phyloP scores from a whole-genome alignment of 2,888 invertebrate genomes.

The Tanypteryx hageni region DNA sequence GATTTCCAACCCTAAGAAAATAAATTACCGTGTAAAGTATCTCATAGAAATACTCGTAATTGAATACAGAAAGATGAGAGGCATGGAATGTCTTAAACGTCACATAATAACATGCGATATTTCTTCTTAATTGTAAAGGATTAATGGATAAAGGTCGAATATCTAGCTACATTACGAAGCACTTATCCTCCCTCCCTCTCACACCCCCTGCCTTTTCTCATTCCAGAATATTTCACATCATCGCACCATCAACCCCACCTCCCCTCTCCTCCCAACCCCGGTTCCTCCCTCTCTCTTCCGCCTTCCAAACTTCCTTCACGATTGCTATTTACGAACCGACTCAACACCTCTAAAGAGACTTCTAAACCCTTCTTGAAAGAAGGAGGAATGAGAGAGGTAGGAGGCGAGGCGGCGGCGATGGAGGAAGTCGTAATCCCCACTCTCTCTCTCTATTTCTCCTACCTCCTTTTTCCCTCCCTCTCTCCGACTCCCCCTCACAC shows the following conservation, averaged over 20 bases:
- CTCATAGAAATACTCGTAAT: too few relatives aligned
- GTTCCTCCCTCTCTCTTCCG: background rate
- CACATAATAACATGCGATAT: too few relatives aligned
- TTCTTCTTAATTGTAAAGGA: too few relatives aligned
- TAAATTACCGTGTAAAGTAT: too few relatives aligned
- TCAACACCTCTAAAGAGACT: slow-evolving; percentile 28
- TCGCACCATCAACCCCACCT: background rate
- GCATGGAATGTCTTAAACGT: too few relatives aligned
- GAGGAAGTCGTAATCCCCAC: slow-evolving; percentile 14
- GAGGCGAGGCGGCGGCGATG: too few relatives aligned
- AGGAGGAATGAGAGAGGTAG: background rate
- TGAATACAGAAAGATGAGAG: too few relatives aligned
- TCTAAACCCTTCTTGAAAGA: slow-evolving; percentile 3
- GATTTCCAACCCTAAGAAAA: too few relatives aligned
- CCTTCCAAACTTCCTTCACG: background rate
- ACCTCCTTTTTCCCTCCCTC: background rate
- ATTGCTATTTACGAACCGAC: slow-evolving; percentile 32
- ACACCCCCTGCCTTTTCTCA: background rate
- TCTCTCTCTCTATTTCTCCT: background rate
- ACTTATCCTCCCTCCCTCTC: background rate
- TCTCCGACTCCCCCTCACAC: background rate
- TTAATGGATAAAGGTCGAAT: too few relatives aligned
- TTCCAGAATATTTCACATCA: slow-evolving; percentile 9
- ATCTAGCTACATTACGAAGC: background rate
- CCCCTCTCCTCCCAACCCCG: background rate